Evolutionary conservation across 2,113 vertebrate species (phyloP).

Genomic region (Toxotes jaculatrix): DNA sequence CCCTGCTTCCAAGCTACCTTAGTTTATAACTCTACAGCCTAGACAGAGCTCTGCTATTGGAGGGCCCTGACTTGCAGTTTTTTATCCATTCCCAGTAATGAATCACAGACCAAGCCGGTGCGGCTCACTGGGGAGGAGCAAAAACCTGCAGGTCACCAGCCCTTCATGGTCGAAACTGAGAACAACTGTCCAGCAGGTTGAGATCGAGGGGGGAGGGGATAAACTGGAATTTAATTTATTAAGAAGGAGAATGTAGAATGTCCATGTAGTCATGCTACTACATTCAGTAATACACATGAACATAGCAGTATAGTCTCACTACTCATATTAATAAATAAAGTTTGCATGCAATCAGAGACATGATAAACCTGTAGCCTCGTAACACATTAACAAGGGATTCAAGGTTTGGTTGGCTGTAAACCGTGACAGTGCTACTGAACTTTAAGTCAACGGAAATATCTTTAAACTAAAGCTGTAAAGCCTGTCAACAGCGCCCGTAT

Average conservation of each 20-base stretch:
- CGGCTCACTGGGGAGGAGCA: conserved; percentile 35
- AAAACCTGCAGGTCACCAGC: conserved; percentile 56
- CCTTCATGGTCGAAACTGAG: conserved; percentile 7
- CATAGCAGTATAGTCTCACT: background rate
- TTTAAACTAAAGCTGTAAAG: background rate
- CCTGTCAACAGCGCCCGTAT: background rate
- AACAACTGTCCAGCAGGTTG: conserved; percentile 14
- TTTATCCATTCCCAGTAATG: conserved; percentile 36
- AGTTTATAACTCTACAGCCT: conserved; percentile 1
- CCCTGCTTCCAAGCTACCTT: background rate
- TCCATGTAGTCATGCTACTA: background rate
- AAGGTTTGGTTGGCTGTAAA: background rate
- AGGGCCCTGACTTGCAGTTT: conserved; percentile 48
- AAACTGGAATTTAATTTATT: background rate
- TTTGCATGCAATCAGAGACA: conserved; percentile 15
- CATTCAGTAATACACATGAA: background rate
- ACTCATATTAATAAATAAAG: background rate
- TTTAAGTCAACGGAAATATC: background rate
- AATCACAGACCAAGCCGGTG: conserved; percentile 4
- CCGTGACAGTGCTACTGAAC: background rate
- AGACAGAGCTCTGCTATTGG: background rate
- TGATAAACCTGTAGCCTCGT: background rate
- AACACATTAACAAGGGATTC: background rate
- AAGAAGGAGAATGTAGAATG: background rate
- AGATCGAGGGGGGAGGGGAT: background rate